phyloP scores from a whole-genome alignment of 2,797 vertebrate genomes.

The Poeciliopsis turneri region DNA sequence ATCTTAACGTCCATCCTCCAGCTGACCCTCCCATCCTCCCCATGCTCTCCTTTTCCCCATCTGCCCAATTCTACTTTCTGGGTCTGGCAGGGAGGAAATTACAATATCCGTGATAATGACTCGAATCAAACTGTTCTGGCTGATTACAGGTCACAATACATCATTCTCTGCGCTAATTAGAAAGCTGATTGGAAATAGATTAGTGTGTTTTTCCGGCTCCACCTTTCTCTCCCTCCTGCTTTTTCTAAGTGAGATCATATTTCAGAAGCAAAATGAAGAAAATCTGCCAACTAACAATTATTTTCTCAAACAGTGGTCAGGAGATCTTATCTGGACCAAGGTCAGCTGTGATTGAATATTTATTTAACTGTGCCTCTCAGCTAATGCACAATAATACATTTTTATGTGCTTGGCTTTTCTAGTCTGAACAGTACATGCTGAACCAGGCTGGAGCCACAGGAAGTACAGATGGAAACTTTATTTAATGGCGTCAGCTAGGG shows the following conservation, averaged over 20 bases:
- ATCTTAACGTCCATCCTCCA: conserved; percentile 62
- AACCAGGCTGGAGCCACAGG: not conserved
- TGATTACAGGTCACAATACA: conserved; percentile 79
- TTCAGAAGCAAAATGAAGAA: conserved; percentile 17
- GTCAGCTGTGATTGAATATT: not conserved
- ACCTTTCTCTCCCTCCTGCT: conserved; percentile 37
- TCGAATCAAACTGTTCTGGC: conserved; percentile 71
- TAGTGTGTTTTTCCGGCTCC: conserved; percentile 65
- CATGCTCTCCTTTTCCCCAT: conserved; percentile 6
- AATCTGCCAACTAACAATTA: conserved; percentile 26
- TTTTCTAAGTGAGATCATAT: conserved; percentile 47
- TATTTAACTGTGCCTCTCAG: not conserved
- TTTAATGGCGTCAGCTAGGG: too few species aligned
- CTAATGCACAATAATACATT: not conserved
- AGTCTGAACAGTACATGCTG: not conserved
- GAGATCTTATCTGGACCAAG: not conserved
- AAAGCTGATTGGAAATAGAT: conserved; percentile 79
- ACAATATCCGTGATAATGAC: conserved; percentile 77
- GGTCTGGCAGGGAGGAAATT: conserved; percentile 64
- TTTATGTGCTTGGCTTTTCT: not conserved
- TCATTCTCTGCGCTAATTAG: conserved; percentile 77
- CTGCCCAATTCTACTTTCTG: conserved; percentile 52
- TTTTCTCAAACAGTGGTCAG: not conserved
- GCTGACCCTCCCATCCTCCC: conserved; percentile 40
- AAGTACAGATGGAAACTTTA: not conserved